Evolutionary conservation across 2,113 vertebrate genomes (phyloP), one percentile per base, ranked within the genome.

Genomic region (Canis aureus): DNA sequence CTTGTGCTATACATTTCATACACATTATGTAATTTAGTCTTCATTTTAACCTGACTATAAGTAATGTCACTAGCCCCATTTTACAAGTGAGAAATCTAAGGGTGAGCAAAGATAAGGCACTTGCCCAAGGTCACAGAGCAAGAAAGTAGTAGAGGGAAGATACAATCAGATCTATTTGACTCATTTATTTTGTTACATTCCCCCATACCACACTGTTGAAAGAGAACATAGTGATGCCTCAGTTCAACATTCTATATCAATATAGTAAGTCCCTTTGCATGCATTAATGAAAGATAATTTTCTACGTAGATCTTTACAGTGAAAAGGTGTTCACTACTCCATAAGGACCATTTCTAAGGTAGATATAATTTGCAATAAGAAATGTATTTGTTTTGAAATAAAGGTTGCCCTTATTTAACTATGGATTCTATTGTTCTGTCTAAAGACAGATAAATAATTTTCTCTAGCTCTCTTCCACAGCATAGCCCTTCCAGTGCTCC

Each of bases 51-150:
- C 3, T 49, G 86, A 38, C 16, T 86, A 57, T n/a, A 8, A 76
- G 15, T 29, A 80, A 38, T 49, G 12, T 38, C 74, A 89, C 86
- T 62, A 76, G 49, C 19, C 22, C 13, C 29, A 74, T 53, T 64
- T 95, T 90, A 69, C 27, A 62, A 66, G 90, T 86, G 79, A 94
- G n/a, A 86, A 57, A 57, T 89, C 4, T 64, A 29, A 89, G 64
- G 32, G 1, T 78, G 7, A 35, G 15, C 10, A 23, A 92, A 89
- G 25, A 67, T 17, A 81, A 76, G 51, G 5, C 5, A 88, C 17
- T 49, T 23, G 15, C 1, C 17, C 17, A 53, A 82, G 38, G 32
- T 84, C 57, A 60, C 7, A 73, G 8, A 88, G 8, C 38, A 82
- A 90, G 22, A 49, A 60, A 25, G 3, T 73, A 66, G 6, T 64